These are phyloP conservation scores for Eupithecia tripunctaria DNA, from an alignment of 2,888 invertebrate species.

Conservation along the genomic window DNA sequence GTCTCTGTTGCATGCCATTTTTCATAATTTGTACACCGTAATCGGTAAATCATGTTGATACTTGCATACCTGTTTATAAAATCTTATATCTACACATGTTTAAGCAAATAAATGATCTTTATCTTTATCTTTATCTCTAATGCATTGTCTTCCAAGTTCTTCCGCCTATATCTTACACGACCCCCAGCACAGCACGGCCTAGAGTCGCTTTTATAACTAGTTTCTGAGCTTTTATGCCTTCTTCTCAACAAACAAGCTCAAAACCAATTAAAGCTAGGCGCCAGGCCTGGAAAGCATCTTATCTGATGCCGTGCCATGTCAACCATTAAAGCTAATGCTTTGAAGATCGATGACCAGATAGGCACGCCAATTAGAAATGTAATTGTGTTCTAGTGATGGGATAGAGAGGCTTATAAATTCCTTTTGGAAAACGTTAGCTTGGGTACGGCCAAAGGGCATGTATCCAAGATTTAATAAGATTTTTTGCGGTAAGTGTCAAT, in stretches of 20 bases:
- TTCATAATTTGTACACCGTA: too few species aligned
- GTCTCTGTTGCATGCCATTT: too few species aligned
- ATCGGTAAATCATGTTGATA: too few species aligned
- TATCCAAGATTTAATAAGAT: neutral
- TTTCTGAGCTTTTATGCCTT: neutral
- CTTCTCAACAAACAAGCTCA: neutral
- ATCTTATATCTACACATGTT: too few species aligned
- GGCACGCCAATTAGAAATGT: conserved; percentile 41
- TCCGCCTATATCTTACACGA: neutral
- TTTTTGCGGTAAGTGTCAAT: neutral
- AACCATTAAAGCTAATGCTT: conserved; percentile 28
- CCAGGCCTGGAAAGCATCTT: conserved; percentile 23
- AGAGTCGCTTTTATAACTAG: neutral
- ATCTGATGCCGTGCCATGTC: conserved; percentile 31
- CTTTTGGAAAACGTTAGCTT: conserved; percentile 7
- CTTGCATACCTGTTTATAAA: too few species aligned
- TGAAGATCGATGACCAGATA: conserved; percentile 39
- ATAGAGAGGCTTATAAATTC: conserved; percentile 48
- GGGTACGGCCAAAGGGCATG: conserved; percentile 7
- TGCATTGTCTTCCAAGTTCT: neutral
- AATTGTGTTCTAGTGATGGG: conserved; percentile 43
- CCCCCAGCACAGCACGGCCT: neutral
- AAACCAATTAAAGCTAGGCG: conserved; percentile 17
- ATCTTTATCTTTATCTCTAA: too few species aligned
- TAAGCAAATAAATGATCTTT: too few species aligned